These are phyloP conservation scores for Eriocheir sinensis DNA, from an alignment of 1,140 invertebrate genomes.

Conservation along the genomic window DNA sequence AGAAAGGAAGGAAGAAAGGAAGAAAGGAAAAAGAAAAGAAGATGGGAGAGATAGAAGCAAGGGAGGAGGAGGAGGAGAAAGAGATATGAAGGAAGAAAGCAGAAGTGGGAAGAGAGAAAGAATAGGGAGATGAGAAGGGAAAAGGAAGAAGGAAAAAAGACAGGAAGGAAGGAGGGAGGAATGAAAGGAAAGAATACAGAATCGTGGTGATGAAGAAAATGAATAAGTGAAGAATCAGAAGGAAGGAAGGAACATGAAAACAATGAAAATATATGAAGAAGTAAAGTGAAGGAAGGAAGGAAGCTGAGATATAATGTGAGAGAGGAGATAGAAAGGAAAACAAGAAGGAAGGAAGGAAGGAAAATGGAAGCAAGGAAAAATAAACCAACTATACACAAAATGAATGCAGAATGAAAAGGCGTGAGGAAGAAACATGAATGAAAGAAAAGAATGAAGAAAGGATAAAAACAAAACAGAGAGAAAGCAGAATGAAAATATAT, in stretches of 20 bases:
- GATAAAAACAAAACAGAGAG: not conserved
- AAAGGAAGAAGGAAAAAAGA: not conserved
- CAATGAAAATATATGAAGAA: not conserved
- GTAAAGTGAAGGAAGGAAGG: not conserved
- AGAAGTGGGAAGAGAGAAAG: too few relatives aligned
- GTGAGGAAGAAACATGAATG: not conserved
- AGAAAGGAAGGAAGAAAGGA: not conserved
- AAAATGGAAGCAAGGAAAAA: not conserved
- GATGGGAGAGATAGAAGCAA: not conserved
- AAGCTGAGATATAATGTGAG: not conserved
- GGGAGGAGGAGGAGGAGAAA: not conserved
- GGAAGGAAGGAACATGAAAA: not conserved
- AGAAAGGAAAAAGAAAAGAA: not conserved
- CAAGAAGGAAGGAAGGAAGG: not conserved
- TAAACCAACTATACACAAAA: not conserved
- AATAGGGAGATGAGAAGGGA: too few relatives aligned
- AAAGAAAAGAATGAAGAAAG: not conserved
- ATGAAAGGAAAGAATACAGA: not conserved
- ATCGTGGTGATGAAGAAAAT: too few relatives aligned
- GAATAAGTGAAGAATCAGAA: not conserved
- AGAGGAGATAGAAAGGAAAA: not conserved
- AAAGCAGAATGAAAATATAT: not conserved
- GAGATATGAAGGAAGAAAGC: not conserved
- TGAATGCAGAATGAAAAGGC: not conserved
- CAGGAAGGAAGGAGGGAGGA: not conserved